A percentile compares a stretch with the other conserved stretches of the same genome.
These are phyloP conservation scores for Drosophila sulfurigaster DNA, from an alignment of 1,140 invertebrate species.

Conservation along the genomic window DNA sequence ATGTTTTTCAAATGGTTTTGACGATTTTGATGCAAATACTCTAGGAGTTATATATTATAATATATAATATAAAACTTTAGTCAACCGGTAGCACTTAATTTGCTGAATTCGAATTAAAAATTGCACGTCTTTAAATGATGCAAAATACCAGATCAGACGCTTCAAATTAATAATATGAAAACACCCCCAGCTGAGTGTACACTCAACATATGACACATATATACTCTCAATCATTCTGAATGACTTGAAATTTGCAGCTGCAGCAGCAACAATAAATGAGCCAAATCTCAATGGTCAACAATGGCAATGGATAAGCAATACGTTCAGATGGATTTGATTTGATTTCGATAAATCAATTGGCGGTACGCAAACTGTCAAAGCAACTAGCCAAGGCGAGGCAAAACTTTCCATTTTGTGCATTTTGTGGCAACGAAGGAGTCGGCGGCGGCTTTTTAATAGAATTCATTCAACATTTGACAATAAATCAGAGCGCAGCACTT, in stretches of 20 bases:
- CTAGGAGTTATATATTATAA: too few relatives aligned
- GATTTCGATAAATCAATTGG: constrained; percentile 76
- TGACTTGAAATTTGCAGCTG: constrained; percentile 23
- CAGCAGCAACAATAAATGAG: constrained; percentile 17
- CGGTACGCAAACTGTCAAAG: constrained; percentile 71
- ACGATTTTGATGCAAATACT: too few relatives aligned
- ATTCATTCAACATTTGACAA: constrained; percentile 51
- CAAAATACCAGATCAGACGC: neutral
- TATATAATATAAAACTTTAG: too few relatives aligned
- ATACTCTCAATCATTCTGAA: constrained; percentile 11
- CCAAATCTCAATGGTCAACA: constrained; percentile 41
- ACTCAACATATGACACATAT: neutral
- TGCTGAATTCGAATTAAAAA: too few relatives aligned
- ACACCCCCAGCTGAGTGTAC: neutral
- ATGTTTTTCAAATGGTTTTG: too few relatives aligned
- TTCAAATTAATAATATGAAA: neutral
- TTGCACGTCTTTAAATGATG: too few relatives aligned
- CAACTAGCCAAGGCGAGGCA: constrained; percentile 13
- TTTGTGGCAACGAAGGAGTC: constrained; percentile 45
- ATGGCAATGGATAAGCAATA: constrained; percentile 30
- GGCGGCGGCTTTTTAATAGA: constrained; percentile 69
- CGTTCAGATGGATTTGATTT: constrained; percentile 40
- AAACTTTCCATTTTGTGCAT: constrained; percentile 75
- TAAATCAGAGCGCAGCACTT: constrained; percentile 69
- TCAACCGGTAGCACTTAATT: too few relatives aligned